These are phyloP conservation scores for Argyrosomus regius DNA, from an alignment of 2,797 vertebrate species.

Conservation along the genomic window DNA sequence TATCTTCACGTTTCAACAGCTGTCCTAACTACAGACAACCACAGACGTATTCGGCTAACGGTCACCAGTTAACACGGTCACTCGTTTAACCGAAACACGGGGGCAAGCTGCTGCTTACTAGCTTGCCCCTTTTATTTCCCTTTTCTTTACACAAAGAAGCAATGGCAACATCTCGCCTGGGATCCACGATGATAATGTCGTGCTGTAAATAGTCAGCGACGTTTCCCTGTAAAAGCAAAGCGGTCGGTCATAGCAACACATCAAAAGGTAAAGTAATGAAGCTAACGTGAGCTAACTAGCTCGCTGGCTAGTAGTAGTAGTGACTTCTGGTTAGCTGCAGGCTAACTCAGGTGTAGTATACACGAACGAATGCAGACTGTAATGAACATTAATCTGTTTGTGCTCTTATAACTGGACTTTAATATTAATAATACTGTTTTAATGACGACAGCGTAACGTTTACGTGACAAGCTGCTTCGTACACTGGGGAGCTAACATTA, in stretches of 20 bases:
- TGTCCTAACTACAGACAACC: no score
- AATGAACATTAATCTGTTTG: neutral
- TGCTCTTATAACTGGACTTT: neutral
- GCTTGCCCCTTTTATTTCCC: neutral
- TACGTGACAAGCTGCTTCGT: neutral
- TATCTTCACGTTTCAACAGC: no score
- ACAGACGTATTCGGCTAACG: no score
- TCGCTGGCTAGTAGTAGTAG: slow-evolving; percentile 24
- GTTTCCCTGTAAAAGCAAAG: neutral
- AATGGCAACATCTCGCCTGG: neutral
- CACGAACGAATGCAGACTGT: no score
- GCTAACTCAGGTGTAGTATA: neutral
- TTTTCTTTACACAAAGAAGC: neutral
- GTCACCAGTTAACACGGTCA: no score
- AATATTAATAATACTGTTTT: neutral
- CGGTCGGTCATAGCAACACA: neutral
- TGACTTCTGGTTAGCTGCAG: slow-evolving; percentile 2
- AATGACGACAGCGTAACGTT: neutral
- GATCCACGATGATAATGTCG: neutral
- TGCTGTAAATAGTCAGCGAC: slow-evolving; percentile 4
- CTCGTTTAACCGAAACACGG: no score
- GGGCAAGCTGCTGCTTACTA: slow-evolving; percentile 46
- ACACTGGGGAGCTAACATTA: neutral
- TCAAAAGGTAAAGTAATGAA: slow-evolving; percentile 65
- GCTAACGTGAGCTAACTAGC: slow-evolving; percentile 12